Base-by-base conservation (phyloP, 2,797 vertebrate species). In the Arctocebus calabarensis region DNA sequence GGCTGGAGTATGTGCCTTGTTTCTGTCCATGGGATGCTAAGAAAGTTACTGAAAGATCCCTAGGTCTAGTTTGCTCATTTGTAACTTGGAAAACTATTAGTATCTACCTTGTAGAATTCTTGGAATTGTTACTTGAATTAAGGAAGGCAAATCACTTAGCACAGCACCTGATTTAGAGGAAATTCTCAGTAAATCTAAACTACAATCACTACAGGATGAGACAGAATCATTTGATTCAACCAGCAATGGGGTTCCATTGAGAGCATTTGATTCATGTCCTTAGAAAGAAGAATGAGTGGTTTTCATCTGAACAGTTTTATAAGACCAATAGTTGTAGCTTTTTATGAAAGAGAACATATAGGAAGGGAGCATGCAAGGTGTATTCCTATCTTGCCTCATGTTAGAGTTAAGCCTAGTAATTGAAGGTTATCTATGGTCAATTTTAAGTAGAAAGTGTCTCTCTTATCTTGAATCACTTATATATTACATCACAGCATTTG, bases 381-480 rank as follows among this genome's bases (percentile, higher is more conserved):
- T 22, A 34, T 86, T 74, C 22, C 37, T 86, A 20, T 2, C 7
- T 70, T 66, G 27, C 4, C 66, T 73, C 12, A 73, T 73, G 64
- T 66, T 34, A 74, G 4, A 73, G 79, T 79, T 22, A 17, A 79
- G 32, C 16, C 11, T 37, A 48, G 84, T 32, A 73, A 59, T 88
- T 40, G 78, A 34, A 91, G 32, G 20, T 71, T 75, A 55, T 55
- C 23, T 89, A 48, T 52, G 70, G 2, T 59, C 32, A 64, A 37
- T 43, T 70, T 59, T 61, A 85, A 43, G 5, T 61, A 78, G 1
- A 92, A 71, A 45, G 17, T 22, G 3, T 66, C 37, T 68, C 48
- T 79, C 16, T 64, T 59, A 12, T 82, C 12, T 91, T 91, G 55
- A 88, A 84, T 55, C 92, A 73, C 88, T 62, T 75, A 48, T 88